Evolutionary conservation across 2,888 invertebrate genomes (phyloP).

Genomic region (Andricus quercusramuli): DNA sequence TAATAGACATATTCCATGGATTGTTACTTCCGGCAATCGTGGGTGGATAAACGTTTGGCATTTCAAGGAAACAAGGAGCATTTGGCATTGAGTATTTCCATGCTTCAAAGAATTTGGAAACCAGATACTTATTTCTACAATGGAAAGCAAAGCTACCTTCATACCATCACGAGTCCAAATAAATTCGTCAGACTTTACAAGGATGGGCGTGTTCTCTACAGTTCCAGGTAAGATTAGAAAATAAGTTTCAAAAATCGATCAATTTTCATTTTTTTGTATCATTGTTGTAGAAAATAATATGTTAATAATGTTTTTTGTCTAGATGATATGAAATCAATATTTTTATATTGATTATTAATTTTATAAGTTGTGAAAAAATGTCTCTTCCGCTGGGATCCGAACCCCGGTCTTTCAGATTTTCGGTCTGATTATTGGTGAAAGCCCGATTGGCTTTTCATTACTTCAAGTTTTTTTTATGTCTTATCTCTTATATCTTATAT

Average conservation of each 20-base stretch:
- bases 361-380: no score
- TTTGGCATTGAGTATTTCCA: slow-evolving; percentile 88
- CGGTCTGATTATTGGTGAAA: no score
- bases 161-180: slow-evolving; percentile 92
- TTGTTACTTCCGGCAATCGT: slow-evolving; percentile 92
- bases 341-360: no score
- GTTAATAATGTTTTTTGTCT: no score
- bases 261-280: not conserved
- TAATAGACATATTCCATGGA: slow-evolving; percentile 91
- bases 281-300: no score
- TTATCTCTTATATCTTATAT: no score
- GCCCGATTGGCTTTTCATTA: no score
- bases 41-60: slow-evolving; percentile 89
- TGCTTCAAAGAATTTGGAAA: slow-evolving; percentile 91
- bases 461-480: no score
- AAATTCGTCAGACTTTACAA: slow-evolving; percentile 89
- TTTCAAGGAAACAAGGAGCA: slow-evolving; percentile 84
- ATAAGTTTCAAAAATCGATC: no score
- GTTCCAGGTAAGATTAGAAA: slow-evolving; percentile 82
- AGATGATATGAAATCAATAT: no score
- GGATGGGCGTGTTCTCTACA: slow-evolving; percentile 87
- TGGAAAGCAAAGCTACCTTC: slow-evolving; percentile 90
- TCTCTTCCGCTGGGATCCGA: no score
- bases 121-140: slow-evolving; percentile 93
- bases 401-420: no score